Base-by-base conservation (phyloP, 2,113 vertebrate species). In the Solea senegalensis region DNA sequence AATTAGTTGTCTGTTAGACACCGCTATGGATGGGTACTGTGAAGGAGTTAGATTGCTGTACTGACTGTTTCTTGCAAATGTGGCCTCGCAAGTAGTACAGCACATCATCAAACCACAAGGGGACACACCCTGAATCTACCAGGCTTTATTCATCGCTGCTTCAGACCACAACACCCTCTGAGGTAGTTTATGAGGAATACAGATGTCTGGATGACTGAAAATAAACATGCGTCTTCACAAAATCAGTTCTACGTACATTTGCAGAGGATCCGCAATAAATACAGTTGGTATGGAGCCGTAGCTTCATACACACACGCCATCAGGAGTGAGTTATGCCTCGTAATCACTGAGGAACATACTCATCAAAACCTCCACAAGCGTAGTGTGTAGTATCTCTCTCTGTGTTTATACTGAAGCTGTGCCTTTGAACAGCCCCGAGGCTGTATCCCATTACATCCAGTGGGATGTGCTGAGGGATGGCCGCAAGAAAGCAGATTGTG, bases 81-180 rank as follows among this genome's bases (percentile, higher is more conserved):
- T 34, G 28, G 55, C 65, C 48, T 50, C 56, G 48, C 68, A 81
- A 21, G 57, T 48, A 44, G 55, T 75, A 49, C 58, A 34, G 34
- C 5, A 71, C 69, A 74, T 82, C 77, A 83, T 73, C 70, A 68
- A 72, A 81, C 82, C 87, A 49, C 78, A 72, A 68, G 50, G 6
- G 64, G 81, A 71, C 84, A 85, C 87, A 49, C 89, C 85, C 86
- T 48, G 50, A 77, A 55, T 83, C 69, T 77, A 12, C 43, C 62
- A 81, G 68, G 21, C 59, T 67, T 78, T 58, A 65, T 78, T 75
- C 81, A 63, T 72, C 70, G 46, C 51, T 61, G 79, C 83, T 72
- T 72, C 80, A 80, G 72, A 90, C 88, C 90, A 40, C 87, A 84
- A 70, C 78, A 82, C 70, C 76, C 76, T 87, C 68, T 83, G 78